Evolutionary conservation across 2,888 invertebrate genomes (phyloP).

Genomic region (Sclerodermus sp.): DNA sequence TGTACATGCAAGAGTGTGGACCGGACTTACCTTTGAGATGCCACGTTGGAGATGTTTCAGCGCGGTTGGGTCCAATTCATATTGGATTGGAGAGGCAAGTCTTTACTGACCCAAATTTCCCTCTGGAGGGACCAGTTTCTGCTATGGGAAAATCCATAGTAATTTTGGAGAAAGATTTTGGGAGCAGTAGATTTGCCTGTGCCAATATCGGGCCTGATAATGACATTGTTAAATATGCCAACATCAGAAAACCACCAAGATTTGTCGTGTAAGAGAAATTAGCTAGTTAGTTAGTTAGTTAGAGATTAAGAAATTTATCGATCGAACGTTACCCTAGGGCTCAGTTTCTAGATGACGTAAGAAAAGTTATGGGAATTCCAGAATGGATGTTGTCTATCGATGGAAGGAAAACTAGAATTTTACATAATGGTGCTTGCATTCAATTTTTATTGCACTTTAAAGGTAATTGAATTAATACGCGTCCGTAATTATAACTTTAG

Average conservation of each 20-base stretch:
- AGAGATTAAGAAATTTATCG: not conserved
- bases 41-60: constrained; percentile 87
- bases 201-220: constrained; percentile 90
- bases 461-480: constrained; percentile 54
- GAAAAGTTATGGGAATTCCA: constrained; percentile 81
- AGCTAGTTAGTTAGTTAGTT: constrained; percentile 2
- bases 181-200: constrained; percentile 77
- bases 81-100: constrained; percentile 77
- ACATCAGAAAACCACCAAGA: constrained; percentile 82
- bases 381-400: constrained; percentile 90
- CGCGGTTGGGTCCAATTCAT: constrained; percentile 80
- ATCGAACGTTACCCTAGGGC: constrained; percentile 61
- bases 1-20: constrained; percentile 86
- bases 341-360: constrained; percentile 80
- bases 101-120: constrained; percentile 84
- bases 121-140: constrained; percentile 74
- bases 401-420: constrained; percentile 73
- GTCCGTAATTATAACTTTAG: too few species aligned
- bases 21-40: constrained; percentile 86
- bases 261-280: constrained; percentile 76
- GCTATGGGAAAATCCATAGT: constrained; percentile 86
- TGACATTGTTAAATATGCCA: constrained; percentile 86
- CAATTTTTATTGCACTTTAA: constrained; percentile 86
- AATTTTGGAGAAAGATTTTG: constrained; percentile 75
- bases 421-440: constrained; percentile 79